Evolutionary conservation across 2,888 invertebrate species (phyloP), one percentile per base, ranked within the genome.

Genomic region (Matsumyia berberina): DNA sequence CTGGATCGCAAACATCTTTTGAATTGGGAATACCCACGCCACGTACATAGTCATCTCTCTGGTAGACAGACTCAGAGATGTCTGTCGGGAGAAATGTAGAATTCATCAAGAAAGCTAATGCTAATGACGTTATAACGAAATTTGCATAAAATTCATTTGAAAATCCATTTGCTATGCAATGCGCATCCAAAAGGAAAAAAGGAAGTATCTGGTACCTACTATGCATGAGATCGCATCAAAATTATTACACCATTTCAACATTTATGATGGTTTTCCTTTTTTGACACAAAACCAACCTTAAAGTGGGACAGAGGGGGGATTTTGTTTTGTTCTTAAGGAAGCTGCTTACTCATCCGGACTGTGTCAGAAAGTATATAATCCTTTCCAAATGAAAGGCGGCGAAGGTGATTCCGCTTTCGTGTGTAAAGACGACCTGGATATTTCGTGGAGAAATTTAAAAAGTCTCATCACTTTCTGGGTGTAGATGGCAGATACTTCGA

Each of bases 51-150:
- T 35, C 33, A 49, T 64, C 12, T 24, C 7, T 33, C 33, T 44
- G 7, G 24, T 3, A 55, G 31, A 9, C 7, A 33, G 29, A 2
- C 9, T 9, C 8, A 11, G n/a, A 42, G 17, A 33, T 39, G 42
- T 9, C 2, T 17, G 15, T 44, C 7, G 11, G 8, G 17, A 31
- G 7, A 39, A 66, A 39, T 15, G 8, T 11, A 12, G 42, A n/a
- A 29, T 19, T 12, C 60, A 37, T 19, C 51, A 33, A 72, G 49
- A 42, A 29, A 19, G 42, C 51, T 37, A 49, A 70, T 62, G 62
- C 62, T 73, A 62, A 73, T 53, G 62, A 62, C 35, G 53, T 55
- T 62, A 24, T 51, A n/a, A 60, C 31, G 42, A 42, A 62, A 62
- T 62, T 73, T 73, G 42, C 62, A 73, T 73, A 53, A 53, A 44